A percentile compares a stretch with the other conserved stretches of the same genome.
Evolutionary conservation across 2,797 vertebrate genomes (phyloP).

Genomic region (Hipposideros larvatus): DNA sequence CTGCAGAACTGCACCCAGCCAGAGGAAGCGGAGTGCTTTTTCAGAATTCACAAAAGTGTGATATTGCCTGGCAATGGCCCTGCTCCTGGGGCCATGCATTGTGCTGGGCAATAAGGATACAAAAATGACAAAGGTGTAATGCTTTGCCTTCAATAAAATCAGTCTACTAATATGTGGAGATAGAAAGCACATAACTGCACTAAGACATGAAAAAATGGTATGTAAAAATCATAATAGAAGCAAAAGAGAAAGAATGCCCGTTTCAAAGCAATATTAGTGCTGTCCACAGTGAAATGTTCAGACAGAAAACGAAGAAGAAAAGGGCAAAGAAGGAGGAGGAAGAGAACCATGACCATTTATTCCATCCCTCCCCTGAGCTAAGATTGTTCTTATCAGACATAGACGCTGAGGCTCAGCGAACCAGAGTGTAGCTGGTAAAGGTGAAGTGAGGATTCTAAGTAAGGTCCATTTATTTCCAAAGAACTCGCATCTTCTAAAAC

Average conservation of each 20-base stretch:
- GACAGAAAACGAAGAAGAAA: background rate
- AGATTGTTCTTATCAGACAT: background rate
- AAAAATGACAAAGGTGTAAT: background rate
- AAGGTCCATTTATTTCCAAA: background rate
- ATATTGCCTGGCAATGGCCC: background rate
- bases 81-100: background rate
- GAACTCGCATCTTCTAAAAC: background rate
- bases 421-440: background rate
- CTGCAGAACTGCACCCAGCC: background rate
- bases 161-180: background rate
- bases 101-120: background rate
- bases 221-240: background rate
- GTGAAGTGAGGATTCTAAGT: too few species aligned
- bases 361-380: background rate
- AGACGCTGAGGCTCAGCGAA: background rate
- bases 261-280: background rate
- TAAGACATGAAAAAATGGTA: background rate
- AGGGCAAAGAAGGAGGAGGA: background rate
- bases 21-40: background rate
- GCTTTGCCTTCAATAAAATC: slow-evolving; percentile 17
- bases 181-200: background rate
- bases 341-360: background rate
- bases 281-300: background rate
- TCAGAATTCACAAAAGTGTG: background rate
- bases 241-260: background rate